Percentiles rank a stretch among this genome's conserved stretches.
phyloP scores from a whole-genome alignment of 2,888 invertebrate species.

The Drosophila eohydei region DNA sequence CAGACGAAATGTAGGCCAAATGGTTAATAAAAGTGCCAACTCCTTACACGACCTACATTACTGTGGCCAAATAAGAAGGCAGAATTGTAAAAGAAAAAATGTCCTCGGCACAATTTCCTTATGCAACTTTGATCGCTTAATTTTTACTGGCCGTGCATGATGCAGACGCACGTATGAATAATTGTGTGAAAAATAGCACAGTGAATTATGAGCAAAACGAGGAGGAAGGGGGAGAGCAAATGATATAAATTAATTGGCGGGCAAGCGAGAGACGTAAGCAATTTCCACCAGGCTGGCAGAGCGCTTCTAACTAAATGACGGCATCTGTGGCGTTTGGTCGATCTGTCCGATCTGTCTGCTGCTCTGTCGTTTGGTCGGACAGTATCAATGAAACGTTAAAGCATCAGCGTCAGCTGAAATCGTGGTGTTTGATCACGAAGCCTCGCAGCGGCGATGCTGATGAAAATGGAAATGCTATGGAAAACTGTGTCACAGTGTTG shows the following conservation, averaged over 20 bases:
- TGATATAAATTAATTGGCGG: slow-evolving; percentile 45
- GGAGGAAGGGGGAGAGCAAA: slow-evolving; percentile 22
- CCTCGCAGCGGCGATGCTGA: slow-evolving; percentile 55
- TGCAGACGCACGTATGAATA: slow-evolving; percentile 44
- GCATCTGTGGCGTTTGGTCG: slow-evolving; percentile 8
- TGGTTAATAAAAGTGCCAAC: slow-evolving; percentile 64
- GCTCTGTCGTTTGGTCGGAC: background rate
- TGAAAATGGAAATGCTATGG: slow-evolving; percentile 63
- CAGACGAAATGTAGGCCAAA: slow-evolving; percentile 57
- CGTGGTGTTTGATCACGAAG: slow-evolving; percentile 72
- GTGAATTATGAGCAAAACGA: slow-evolving; percentile 27
- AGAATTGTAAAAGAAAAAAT: slow-evolving; percentile 12
- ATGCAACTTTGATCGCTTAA: slow-evolving; percentile 25
- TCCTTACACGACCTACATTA: slow-evolving; percentile 75
- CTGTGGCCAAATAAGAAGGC: background rate
- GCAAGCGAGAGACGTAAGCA: slow-evolving; percentile 44
- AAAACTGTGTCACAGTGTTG: slow-evolving; percentile 56
- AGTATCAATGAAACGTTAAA: slow-evolving; percentile 52
- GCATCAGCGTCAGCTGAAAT: slow-evolving; percentile 55
- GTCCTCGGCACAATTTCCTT: slow-evolving; percentile 2
- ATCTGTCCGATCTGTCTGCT: background rate
- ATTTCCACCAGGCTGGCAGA: slow-evolving; percentile 34
- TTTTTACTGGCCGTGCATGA: slow-evolving; percentile 7
- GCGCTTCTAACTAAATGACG: slow-evolving; percentile 11
- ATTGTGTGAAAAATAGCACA: slow-evolving; percentile 62